A percentile compares a stretch with the other conserved stretches of the same genome.
Evolutionary conservation across 2,888 invertebrate genomes (phyloP).

Genomic region (Ornithoptera priamus): DNA sequence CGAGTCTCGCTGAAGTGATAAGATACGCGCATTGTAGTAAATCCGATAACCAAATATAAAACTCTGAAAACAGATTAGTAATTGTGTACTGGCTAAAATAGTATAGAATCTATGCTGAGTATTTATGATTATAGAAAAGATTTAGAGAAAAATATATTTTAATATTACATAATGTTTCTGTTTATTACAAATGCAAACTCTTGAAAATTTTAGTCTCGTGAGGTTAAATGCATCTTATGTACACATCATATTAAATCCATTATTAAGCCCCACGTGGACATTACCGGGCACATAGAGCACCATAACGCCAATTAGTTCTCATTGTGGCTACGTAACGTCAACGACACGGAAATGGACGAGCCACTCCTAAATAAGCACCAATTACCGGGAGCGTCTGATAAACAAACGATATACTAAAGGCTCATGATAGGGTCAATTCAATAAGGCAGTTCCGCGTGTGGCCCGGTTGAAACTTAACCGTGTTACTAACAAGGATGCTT

Average conservation of each 20-base stretch:
- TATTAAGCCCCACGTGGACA: constrained; percentile 27
- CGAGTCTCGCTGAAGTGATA: too few species aligned
- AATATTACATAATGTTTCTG: too few species aligned
- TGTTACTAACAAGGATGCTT: neutral
- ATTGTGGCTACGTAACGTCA: constrained; percentile 25
- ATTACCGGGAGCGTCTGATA: constrained; percentile 22
- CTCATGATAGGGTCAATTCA: constrained; percentile 22
- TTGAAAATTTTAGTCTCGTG: neutral
- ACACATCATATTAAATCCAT: neutral
- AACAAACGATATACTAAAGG: constrained; percentile 22
- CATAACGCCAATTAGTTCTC: constrained; percentile 29
- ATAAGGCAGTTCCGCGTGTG: constrained; percentile 19
- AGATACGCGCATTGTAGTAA: too few species aligned
- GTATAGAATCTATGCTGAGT: too few species aligned
- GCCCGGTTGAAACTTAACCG: neutral
- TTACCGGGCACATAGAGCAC: constrained; percentile 12
- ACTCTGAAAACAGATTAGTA: too few species aligned
- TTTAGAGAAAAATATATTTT: too few species aligned
- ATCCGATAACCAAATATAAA: too few species aligned
- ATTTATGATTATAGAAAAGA: too few species aligned
- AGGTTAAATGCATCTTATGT: neutral
- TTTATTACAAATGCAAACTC: too few species aligned
- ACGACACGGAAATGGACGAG: constrained; percentile 26
- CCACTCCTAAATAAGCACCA: constrained; percentile 21
- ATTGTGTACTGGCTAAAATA: too few species aligned